phyloP scores from a whole-genome alignment of 2,888 invertebrate genomes.

The Diplolepis rosae region DNA sequence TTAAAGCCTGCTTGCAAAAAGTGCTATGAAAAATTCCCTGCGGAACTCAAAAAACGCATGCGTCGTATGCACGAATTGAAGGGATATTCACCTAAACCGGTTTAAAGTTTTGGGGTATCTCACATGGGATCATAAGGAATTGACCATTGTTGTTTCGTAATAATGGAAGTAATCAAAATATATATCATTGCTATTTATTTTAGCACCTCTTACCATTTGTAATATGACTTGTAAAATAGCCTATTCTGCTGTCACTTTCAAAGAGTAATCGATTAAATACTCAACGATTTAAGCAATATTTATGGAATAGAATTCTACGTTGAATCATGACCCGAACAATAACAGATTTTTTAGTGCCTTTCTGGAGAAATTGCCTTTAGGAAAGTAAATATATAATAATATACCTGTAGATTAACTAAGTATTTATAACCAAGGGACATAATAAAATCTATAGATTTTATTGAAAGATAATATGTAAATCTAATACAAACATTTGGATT shows the following conservation, averaged over 20 bases:
- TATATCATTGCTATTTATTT: conserved; percentile 17
- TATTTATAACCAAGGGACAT: not conserved
- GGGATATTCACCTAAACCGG: conserved; percentile 22
- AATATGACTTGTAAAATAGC: not conserved
- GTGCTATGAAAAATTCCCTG: conserved; percentile 97
- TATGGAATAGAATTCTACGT: not conserved
- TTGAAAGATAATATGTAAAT: not conserved
- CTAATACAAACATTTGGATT: not conserved
- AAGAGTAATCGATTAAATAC: not conserved
- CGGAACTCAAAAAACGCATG: conserved; percentile 93
- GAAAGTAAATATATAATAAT: not conserved
- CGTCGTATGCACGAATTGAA: conserved; percentile 90
- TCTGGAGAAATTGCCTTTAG: too few relatives aligned
- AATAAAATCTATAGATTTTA: not conserved
- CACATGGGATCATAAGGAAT: not conserved
- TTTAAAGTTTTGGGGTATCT: not conserved
- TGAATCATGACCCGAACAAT: not conserved
- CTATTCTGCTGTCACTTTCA: not conserved
- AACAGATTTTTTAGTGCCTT: not conserved
- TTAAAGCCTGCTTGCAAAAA: conserved; percentile 98
- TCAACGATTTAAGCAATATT: not conserved
- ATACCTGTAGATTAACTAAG: not conserved
- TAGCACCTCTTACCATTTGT: conserved; percentile 16
- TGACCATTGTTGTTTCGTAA: conserved; percentile 4
- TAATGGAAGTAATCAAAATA: not conserved